phyloP scores from a whole-genome alignment of 2,113 vertebrate genomes.

The Cynopterus brachyotis region DNA sequence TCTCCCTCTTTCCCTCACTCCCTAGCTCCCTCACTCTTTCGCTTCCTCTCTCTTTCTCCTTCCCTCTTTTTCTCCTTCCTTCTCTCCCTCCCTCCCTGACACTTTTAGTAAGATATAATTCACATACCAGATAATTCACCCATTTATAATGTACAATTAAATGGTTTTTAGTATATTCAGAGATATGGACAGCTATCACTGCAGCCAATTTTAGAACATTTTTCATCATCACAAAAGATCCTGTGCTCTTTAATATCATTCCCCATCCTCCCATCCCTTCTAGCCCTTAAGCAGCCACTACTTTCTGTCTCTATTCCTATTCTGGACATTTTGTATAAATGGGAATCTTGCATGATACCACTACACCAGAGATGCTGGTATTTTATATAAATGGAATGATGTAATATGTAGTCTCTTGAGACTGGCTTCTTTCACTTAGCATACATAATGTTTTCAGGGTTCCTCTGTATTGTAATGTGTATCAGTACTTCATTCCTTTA shows the following conservation, averaged over 20 bases:
- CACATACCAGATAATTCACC: not conserved
- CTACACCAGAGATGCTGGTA: slow-evolving; percentile 91
- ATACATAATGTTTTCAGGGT: not conserved
- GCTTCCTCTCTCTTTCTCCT: too few species aligned
- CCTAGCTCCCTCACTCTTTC: too few species aligned
- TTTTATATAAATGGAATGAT: not conserved
- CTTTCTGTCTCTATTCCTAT: not conserved
- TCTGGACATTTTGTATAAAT: slow-evolving; percentile 82
- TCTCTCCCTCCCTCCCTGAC: not conserved
- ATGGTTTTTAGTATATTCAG: slow-evolving; percentile 31
- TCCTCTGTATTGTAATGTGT: not conserved
- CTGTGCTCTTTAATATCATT: not conserved
- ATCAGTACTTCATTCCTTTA: slow-evolving; percentile 7
- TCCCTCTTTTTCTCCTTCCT: too few species aligned
- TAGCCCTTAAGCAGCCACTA: not conserved
- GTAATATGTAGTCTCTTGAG: not conserved
- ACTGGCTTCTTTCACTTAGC: not conserved
- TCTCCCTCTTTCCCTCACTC: too few species aligned
- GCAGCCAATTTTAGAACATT: slow-evolving; percentile 1
- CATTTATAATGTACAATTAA: not conserved
- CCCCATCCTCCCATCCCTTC: not conserved
- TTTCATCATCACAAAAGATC: not conserved
- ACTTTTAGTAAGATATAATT: slow-evolving; percentile 8
- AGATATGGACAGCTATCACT: not conserved
- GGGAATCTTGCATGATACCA: slow-evolving; percentile 99